A percentile compares a stretch with the other conserved stretches of the same genome.
These are phyloP conservation scores for Glaucopsyche alexis DNA, from an alignment of 2,888 invertebrate genomes.

Conservation along the genomic window DNA sequence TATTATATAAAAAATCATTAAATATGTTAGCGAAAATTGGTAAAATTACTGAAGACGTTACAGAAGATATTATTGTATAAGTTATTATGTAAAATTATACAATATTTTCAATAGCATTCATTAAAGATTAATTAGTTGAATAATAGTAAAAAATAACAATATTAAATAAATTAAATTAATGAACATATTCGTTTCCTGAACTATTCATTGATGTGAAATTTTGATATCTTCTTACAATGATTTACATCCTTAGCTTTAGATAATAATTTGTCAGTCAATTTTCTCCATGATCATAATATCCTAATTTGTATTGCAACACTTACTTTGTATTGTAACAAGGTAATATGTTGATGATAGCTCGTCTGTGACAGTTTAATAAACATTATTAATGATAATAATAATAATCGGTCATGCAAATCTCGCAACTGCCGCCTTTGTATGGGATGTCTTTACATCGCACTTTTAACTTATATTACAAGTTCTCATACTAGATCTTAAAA, in stretches of 20 bases:
- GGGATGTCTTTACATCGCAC: not conserved
- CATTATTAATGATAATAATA: not conserved
- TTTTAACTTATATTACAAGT: too few species aligned
- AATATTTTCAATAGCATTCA: not conserved
- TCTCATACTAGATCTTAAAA: too few species aligned
- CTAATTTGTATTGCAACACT: not conserved
- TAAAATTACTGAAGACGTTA: not conserved
- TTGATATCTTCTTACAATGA: too few species aligned
- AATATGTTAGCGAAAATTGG: not conserved
- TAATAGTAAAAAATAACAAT: not conserved
- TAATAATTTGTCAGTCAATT: too few species aligned
- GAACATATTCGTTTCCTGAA: too few species aligned
- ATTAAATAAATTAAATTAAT: not conserved
- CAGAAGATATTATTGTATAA: conserved; percentile 3
- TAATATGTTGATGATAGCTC: not conserved
- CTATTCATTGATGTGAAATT: too few species aligned
- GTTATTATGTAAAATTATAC: not conserved
- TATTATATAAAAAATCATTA: not conserved
- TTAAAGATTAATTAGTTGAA: not conserved
- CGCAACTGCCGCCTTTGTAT: not conserved
- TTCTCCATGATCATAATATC: too few species aligned
- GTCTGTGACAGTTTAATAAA: not conserved
- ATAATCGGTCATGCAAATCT: not conserved
- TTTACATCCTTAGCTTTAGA: too few species aligned
- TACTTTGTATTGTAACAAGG: not conserved